Percentiles rank a stretch among this genome's conserved stretches.
phyloP scores from a whole-genome alignment of 1,140 invertebrate genomes.

The roundworm (Caenorhabditis elegans) region WBcel235 BX284606.5:3108501-3109000 shows the following conservation, averaged over 20 bases:
- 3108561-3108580: neutral
- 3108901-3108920: no score
- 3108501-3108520: constrained; percentile 50
- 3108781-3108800: constrained; percentile 53
- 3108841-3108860: no score
- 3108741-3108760: neutral
- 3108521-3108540: constrained; percentile 13
- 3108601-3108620: constrained; percentile 48
- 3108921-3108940: constrained; percentile 43
- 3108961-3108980: constrained; percentile 50
- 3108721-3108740: constrained; percentile 29
- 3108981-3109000: constrained; percentile 51
- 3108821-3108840: no score
- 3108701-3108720: constrained; percentile 41
- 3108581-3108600: constrained; percentile 32
- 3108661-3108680: neutral
- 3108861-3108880: no score
- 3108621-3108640: constrained; percentile 50
- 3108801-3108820: constrained; percentile 24
- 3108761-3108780: constrained; percentile 46
- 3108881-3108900: no score
- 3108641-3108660: neutral
- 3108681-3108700: constrained; percentile 46
- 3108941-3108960: constrained; percentile 53
- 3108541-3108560: neutral